A percentile compares a stretch with the other conserved stretches of the same genome.
These are phyloP conservation scores for Centruroides vittatus DNA, from an alignment of 1,140 invertebrate genomes.

Conservation along the genomic window DNA sequence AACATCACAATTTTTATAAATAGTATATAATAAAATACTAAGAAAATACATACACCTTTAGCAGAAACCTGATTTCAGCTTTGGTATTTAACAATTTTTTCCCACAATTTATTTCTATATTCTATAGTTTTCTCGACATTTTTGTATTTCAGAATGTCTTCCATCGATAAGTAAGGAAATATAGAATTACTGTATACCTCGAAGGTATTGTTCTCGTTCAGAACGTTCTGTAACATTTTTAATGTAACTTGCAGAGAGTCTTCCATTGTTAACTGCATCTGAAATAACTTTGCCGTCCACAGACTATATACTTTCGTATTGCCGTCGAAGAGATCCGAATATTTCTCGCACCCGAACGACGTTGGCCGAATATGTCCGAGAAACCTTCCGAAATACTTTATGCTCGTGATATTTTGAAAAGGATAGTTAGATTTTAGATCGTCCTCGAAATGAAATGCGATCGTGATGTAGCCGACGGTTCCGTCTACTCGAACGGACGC, in stretches of 20 bases:
- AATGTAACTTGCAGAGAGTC: slow-evolving; percentile 22
- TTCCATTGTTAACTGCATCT: slow-evolving; percentile 21
- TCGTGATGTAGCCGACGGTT: slow-evolving; percentile 25
- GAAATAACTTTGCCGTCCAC: slow-evolving; percentile 30
- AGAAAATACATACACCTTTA: no score
- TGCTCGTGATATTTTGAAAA: slow-evolving; percentile 5
- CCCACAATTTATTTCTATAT: no score
- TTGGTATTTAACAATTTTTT: no score
- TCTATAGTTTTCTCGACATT: no score
- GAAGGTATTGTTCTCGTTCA: no score
- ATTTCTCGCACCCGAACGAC: not conserved
- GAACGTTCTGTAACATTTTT: no score
- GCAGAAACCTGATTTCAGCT: no score
- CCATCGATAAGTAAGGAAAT: no score
- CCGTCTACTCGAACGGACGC: slow-evolving; percentile 22
- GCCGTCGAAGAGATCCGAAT: not conserved
- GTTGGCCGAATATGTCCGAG: slow-evolving; percentile 15
- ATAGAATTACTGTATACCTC: no score
- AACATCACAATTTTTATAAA: no score
- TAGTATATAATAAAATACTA: no score
- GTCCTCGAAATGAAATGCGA: slow-evolving; percentile 29
- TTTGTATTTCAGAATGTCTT: no score
- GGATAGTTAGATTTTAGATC: slow-evolving; percentile 27
- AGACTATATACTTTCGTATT: slow-evolving; percentile 8
- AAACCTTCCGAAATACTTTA: slow-evolving; percentile 22